These are phyloP conservation scores for Gopherus flavomarginatus DNA, from an alignment of 2,113 vertebrate genomes.

Conservation along the genomic window DNA sequence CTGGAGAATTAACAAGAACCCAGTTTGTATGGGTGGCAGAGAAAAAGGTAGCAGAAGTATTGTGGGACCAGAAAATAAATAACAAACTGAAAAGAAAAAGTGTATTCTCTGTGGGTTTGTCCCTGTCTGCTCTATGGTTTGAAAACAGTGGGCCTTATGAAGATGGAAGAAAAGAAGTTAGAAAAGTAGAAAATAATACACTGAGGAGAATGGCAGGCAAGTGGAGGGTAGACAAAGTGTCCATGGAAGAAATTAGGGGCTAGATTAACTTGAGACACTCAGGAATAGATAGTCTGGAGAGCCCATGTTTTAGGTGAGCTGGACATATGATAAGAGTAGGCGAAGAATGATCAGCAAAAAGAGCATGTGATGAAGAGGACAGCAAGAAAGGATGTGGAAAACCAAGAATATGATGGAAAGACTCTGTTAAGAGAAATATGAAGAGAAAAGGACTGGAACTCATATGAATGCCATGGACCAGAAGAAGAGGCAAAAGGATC, in stretches of 20 bases:
- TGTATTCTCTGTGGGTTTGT: background rate
- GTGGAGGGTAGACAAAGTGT: background rate
- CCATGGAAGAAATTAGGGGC: background rate
- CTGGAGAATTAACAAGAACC: background rate
- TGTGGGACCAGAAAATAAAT: background rate
- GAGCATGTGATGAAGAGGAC: background rate
- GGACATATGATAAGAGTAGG: too few species aligned
- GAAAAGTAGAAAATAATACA: background rate
- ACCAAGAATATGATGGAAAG: background rate
- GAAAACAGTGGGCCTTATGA: background rate
- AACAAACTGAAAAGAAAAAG: background rate
- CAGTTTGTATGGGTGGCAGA: background rate
- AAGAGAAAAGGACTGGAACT: background rate
- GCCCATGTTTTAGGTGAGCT: background rate
- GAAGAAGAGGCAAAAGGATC: background rate
- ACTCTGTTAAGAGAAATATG: background rate
- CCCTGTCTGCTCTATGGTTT: background rate
- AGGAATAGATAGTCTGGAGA: background rate
- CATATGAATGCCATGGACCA: background rate
- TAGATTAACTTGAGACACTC: background rate
- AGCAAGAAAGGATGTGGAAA: background rate
- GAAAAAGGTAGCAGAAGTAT: background rate
- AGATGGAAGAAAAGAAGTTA: background rate
- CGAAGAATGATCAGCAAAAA: background rate
- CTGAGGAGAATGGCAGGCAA: background rate